Conservation (phyloP, 2,113 vertebrate species). For the Cottus gobio region DNA sequence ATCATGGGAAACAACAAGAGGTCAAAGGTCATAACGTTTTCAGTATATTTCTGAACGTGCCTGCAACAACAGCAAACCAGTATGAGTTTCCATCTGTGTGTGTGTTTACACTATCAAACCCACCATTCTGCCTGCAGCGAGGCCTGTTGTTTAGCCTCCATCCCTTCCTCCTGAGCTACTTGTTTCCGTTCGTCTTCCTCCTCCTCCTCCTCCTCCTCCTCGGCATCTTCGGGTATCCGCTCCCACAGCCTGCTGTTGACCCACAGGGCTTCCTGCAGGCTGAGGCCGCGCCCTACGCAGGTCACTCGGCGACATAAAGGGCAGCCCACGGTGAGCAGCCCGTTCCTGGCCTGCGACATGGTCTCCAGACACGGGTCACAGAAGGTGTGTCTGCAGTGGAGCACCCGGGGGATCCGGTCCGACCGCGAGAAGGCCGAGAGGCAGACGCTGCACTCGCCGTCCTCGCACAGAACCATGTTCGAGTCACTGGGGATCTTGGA, state of each 20-base stretch:
- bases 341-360: constrained; percentile 59
- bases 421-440: constrained; percentile 71
- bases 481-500: not conserved
- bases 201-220: constrained; percentile 18
- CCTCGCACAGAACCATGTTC: constrained; percentile 79
- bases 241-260: constrained; percentile 80
- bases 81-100: not conserved
- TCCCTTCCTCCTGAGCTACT: constrained; percentile 41
- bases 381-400: constrained; percentile 85
- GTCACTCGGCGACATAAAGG: constrained; percentile 81
- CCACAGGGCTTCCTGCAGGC: constrained; percentile 78
- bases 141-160: constrained; percentile 31
- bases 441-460: constrained; percentile 82
- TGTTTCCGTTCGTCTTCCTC: constrained; percentile 7
- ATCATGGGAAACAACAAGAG: not conserved
- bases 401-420: constrained; percentile 77
- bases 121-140: constrained; percentile 68
- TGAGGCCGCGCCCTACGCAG: constrained; percentile 61
- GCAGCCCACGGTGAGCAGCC: constrained; percentile 74
- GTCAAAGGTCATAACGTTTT: constrained; percentile 22
- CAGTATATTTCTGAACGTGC: not conserved
- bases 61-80: not conserved
- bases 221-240: constrained; percentile 65
- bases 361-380: constrained; percentile 78
- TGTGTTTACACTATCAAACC: constrained; percentile 39